A percentile compares a stretch with the other conserved stretches of the same genome.
Evolutionary conservation across 2,113 vertebrate species (phyloP).

Genomic region (Arenaria interpres): DNA sequence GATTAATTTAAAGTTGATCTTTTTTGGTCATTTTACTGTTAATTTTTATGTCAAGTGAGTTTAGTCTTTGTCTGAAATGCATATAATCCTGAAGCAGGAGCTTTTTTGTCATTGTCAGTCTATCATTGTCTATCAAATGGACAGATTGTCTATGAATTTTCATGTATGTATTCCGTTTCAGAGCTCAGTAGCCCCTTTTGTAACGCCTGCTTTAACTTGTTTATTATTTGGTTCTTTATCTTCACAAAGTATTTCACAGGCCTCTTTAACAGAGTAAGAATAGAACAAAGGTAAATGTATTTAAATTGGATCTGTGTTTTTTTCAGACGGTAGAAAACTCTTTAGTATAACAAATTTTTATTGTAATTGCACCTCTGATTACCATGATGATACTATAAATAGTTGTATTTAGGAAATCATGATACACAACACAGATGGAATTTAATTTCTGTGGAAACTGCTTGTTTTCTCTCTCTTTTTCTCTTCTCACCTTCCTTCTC

Average conservation of each 20-base stretch:
- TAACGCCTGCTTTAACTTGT: background rate
- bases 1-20: background rate
- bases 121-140: background rate
- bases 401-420: background rate
- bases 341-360: background rate
- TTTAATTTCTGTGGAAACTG: background rate
- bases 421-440: background rate
- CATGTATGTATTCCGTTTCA: background rate
- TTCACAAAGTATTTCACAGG: background rate
- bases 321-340: background rate
- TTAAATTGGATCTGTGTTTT: background rate
- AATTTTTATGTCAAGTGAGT: background rate
- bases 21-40: background rate
- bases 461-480: background rate
- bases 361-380: slow-evolving; percentile 27
- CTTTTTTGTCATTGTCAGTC: background rate
- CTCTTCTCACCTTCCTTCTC: background rate
- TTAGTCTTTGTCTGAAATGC: background rate
- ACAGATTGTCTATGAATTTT: background rate
- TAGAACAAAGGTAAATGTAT: background rate
- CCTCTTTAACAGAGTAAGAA: background rate
- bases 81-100: background rate
- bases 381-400: background rate
- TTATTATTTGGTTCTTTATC: background rate
- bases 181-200: background rate